phyloP scores from a whole-genome alignment of 2,113 vertebrate species.

The Sakesphorus luctuosus region DNA sequence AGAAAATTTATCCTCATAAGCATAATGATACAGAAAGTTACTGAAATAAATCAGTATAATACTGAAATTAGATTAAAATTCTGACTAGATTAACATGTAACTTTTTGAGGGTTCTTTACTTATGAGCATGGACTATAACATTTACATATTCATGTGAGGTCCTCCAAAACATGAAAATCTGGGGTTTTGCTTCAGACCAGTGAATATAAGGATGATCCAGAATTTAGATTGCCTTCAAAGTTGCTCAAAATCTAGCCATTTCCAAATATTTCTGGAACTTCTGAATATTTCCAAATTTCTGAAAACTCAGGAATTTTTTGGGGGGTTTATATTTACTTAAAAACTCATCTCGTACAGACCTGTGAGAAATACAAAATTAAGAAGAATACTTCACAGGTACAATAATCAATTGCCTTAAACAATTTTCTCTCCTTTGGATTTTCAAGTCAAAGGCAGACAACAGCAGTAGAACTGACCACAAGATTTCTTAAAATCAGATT shows the following conservation, averaged over 20 bases:
- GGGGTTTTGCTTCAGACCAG: not conserved
- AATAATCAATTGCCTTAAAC: fast-evolving
- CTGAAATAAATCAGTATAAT: not conserved
- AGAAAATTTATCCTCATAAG: not conserved
- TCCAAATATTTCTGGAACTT: not conserved
- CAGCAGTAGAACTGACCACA: not conserved
- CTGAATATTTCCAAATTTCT: not conserved
- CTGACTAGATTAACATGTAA: not conserved
- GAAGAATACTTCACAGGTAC: not conserved
- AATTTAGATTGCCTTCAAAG: not conserved
- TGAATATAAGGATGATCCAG: not conserved
- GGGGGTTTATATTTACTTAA: not conserved
- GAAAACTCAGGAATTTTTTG: not conserved
- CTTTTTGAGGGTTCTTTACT: not conserved
- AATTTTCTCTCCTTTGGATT: not conserved
- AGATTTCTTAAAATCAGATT: not conserved
- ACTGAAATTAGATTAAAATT: not conserved
- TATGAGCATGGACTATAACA: not conserved
- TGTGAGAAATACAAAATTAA: not conserved
- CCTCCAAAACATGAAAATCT: not conserved
- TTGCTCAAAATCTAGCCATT: not conserved
- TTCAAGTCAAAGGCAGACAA: not conserved
- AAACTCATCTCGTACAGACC: fast-evolving
- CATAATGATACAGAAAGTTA: not conserved
- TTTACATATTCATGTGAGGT: not conserved